These are phyloP conservation scores for Turnix velox DNA, from an alignment of 2,113 vertebrate genomes.

Conservation along the genomic window DNA sequence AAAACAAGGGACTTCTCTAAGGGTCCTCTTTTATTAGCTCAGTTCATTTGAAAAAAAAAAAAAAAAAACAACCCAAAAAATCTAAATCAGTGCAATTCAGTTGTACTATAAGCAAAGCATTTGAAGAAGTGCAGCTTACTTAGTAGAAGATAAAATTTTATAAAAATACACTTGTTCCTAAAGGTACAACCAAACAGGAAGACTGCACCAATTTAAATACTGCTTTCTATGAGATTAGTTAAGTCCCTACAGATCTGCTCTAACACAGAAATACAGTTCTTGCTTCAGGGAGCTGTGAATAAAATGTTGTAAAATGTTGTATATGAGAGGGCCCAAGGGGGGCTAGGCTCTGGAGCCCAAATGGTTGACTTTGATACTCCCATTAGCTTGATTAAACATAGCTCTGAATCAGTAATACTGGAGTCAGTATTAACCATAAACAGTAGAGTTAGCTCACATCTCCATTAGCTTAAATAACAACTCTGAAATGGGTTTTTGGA, in stretches of 20 bases:
- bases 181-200: neutral
- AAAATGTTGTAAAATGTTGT: no score
- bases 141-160: neutral
- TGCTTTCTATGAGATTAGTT: neutral
- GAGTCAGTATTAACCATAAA: neutral
- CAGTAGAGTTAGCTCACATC: neutral
- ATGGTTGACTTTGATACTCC: rapidly evolving
- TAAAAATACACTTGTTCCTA: neutral
- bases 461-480: neutral
- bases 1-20: neutral
- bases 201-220: neutral
- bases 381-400: rapidly evolving
- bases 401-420: neutral
- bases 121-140: neutral
- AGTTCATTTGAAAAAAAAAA: neutral
- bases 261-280: neutral
- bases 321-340: no score
- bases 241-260: neutral
- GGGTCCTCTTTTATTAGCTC: neutral
- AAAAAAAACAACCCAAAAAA: neutral
- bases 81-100: neutral
- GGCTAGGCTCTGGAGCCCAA: neutral
- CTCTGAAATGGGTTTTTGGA: neutral
- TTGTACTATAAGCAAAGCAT: neutral
- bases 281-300: neutral